Percentiles rank a stretch among this genome's conserved stretches.
Conservation (phyloP, 2,888 invertebrate species). For the Galeruca laticollis region DNA sequence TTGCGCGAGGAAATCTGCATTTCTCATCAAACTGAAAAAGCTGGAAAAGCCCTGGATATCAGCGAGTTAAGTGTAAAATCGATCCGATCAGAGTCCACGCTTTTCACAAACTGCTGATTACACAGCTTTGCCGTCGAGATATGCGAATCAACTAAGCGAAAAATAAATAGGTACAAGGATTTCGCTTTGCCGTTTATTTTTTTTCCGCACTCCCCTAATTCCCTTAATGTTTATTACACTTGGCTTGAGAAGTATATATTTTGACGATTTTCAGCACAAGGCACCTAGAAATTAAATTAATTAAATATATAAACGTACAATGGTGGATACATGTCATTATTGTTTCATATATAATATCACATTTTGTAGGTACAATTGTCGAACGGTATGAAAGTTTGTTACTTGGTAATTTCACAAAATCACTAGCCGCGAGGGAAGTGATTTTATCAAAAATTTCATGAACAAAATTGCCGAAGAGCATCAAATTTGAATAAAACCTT, state of each 20-base stretch:
- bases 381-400: too few relatives aligned
- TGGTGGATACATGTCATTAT: too few relatives aligned
- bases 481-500: too few relatives aligned
- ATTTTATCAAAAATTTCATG: too few relatives aligned
- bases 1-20: conserved; percentile 52
- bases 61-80: conserved; percentile 57
- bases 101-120: conserved; percentile 59
- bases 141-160: conserved; percentile 47
- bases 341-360: too few relatives aligned
- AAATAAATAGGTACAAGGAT: conserved; percentile 49
- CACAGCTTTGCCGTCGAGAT: conserved; percentile 48
- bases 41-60: conserved; percentile 55
- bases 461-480: too few relatives aligned
- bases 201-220: conserved; percentile 37
- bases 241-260: conserved; percentile 35
- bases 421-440: too few relatives aligned
- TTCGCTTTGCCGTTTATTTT: conserved; percentile 39
- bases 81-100: conserved; percentile 43
- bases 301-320: too few relatives aligned
- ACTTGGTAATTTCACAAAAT: too few relatives aligned
- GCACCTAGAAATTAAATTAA: conserved; percentile 36
- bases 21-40: conserved; percentile 55
- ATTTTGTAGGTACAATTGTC: too few relatives aligned
- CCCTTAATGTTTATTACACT: conserved; percentile 46
- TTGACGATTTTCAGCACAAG: conserved; percentile 34